Evolutionary conservation across 1,140 invertebrate species (phyloP).

Genomic region (Pseudomyrmex concolor): DNA sequence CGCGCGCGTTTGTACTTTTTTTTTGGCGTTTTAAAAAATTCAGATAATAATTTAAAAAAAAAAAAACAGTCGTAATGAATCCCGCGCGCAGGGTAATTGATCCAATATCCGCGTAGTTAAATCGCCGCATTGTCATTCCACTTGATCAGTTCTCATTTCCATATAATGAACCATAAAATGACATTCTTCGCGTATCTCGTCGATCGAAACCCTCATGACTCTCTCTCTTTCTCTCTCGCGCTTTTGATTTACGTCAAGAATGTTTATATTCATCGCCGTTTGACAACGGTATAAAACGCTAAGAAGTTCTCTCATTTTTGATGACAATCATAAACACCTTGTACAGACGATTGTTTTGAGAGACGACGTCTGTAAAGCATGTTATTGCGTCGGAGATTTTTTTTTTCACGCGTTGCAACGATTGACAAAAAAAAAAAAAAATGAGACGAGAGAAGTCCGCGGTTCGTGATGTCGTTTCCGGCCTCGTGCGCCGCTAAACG

Average conservation of each 20-base stretch:
- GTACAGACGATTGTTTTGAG: not conserved
- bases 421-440: too few species aligned
- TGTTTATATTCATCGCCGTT: not conserved
- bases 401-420: not conserved
- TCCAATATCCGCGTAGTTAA: not conserved
- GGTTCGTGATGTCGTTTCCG: not conserved
- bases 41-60: too few species aligned
- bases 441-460: not conserved
- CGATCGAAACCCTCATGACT: not conserved
- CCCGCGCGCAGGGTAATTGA: not conserved
- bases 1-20: too few species aligned
- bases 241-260: not conserved
- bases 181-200: constrained; percentile 2
- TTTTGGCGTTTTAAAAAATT: too few species aligned
- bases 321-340: not conserved
- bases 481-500: constrained; percentile 9
- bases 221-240: not conserved
- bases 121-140: not conserved
- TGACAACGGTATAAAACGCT: not conserved
- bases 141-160: constrained; percentile 9
- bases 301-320: not conserved
- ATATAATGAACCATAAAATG: constrained; percentile 12
- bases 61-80: too few species aligned
- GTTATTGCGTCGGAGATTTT: not conserved
- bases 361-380: not conserved